Evolutionary conservation across 2,888 invertebrate genomes (phyloP), one percentile per base, ranked within the genome.

Genomic region (Caenorhabditis sp.): DNA sequence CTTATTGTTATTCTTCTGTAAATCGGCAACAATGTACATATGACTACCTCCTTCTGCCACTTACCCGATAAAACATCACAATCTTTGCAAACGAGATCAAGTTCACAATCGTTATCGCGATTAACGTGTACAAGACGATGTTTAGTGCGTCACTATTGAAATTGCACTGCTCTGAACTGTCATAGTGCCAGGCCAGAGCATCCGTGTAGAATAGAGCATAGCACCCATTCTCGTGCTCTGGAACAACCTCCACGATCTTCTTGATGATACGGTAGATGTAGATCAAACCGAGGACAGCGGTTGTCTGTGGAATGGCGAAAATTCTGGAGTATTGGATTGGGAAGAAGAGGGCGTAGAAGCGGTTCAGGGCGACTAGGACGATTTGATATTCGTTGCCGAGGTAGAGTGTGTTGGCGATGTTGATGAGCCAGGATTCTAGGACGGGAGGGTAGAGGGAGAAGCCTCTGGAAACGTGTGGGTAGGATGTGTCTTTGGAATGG

Each of bases 1-100:
- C 53, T 15, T 37, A 1, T 15, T 28, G 32, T 9, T 32, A 32
- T 4, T 65, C 37, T 15, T 35, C 20, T 65, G 65, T 9, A 50
- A 74, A 4, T 65, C 8, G 3, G 60, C 4, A 22, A 65, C 51
- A 0, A n/a, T n/a, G n/a, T n/a, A n/a, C n/a, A n/a, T n/a, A n/a
- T n/a, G n/a, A n/a, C 2, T 40, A 8, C 6, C 40, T 40, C 18
- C 26, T n/a, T 2, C n/a, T n/a, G 9, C 18, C 13, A 22, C 32
- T 35, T 20, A 78, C 78, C 22, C 56, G 28, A 32, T 78, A 78
- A 28, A 78, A 78, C n/a, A 35, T 47, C n/a, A 78, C 47, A 37
- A 70, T 70, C 13, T 70, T 78, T 9, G 70, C 56, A 22, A 78
- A 64, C 20, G 70, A 70, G 50, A 60, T 51, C 15, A 55, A 20